Conservation (phyloP, 2,113 vertebrate genomes). For the Crotophaga sulcirostris region DNA sequence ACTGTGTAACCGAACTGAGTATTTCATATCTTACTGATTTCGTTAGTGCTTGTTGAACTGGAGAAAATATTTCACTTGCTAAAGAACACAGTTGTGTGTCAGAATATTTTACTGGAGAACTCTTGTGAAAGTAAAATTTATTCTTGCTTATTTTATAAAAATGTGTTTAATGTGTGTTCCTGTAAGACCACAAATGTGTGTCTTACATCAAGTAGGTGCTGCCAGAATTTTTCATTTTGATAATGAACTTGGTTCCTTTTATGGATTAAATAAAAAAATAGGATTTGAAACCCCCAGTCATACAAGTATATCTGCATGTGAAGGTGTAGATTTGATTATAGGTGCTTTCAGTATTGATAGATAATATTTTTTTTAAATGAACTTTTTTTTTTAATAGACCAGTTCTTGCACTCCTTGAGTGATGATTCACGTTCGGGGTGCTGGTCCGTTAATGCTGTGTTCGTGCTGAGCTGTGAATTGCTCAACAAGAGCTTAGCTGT, state of each 20-base stretch:
- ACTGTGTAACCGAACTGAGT: background rate
- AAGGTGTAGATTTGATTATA: background rate
- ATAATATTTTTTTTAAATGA: background rate
- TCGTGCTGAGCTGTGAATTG: conserved; percentile 36
- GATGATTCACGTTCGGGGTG: background rate
- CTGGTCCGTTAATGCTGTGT: background rate
- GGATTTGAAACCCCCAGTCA: background rate
- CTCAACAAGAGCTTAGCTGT: background rate
- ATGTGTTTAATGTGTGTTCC: background rate
- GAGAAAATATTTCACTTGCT: background rate
- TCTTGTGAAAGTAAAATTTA: background rate
- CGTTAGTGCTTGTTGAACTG: background rate
- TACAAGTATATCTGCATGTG: background rate
- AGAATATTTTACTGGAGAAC: background rate
- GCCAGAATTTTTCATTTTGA: background rate
- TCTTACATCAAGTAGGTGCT: background rate
- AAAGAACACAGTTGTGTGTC: background rate
- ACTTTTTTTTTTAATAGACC: background rate
- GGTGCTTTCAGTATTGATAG: background rate
- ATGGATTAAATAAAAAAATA: background rate
- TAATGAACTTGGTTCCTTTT: background rate
- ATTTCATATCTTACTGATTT: background rate
- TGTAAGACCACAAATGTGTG: background rate
- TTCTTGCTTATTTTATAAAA: background rate
- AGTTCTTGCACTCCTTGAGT: background rate